Base-by-base conservation (phyloP, 2,113 vertebrate genomes). In the Nothocercus julius region DNA sequence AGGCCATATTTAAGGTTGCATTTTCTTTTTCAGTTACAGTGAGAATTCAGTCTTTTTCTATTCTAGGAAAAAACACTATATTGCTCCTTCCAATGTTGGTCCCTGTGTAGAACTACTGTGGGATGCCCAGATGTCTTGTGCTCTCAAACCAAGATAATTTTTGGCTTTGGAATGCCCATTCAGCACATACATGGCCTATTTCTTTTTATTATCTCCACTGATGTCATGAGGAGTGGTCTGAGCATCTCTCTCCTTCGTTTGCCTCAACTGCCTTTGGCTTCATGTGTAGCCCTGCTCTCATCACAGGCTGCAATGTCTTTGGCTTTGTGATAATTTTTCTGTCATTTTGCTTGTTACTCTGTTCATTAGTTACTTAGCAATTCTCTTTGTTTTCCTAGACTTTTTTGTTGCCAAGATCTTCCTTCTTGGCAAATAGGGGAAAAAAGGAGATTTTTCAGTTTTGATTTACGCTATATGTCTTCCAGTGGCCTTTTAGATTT, bases 341-440 rank as follows among this genome's bases (percentile, higher is more conserved):
- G 96, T 96, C 95, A 94, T 95, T 90, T 95, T 95, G 92, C 95
- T 93, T 93, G 76, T 95, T 95, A 96, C 93, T 95, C 95, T 97
- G 90, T 88, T 94, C 96, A 94, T 96, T 97, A 93, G 96, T 97
- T 95, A 95, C 96, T 96, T 94, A 97, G 95, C 93, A 96, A 96
- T 97, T 97, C 94, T 95, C 93, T 96, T 93, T 97, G 95, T 97
- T 97, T 97, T 92, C 61, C 64, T 88, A 77, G 88, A 83, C 73
- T 75, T 86, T 78, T 96, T 94, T 86, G 68, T 94, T 95, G 96
- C 95, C 93, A 97, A 94, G 90, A 96, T 70, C 86, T 96, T 95
- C 87, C 88, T 80, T 97, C 93, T 90, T 97, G 90, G 83, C 88
- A 94, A 92, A 81, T 34, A 59, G n/a, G 56, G 64, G 45, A 63